Percentiles rank a stretch among this genome's conserved stretches.
These are phyloP conservation scores for Mellivora capensis DNA, from an alignment of 2,113 vertebrate genomes.

Conservation along the genomic window DNA sequence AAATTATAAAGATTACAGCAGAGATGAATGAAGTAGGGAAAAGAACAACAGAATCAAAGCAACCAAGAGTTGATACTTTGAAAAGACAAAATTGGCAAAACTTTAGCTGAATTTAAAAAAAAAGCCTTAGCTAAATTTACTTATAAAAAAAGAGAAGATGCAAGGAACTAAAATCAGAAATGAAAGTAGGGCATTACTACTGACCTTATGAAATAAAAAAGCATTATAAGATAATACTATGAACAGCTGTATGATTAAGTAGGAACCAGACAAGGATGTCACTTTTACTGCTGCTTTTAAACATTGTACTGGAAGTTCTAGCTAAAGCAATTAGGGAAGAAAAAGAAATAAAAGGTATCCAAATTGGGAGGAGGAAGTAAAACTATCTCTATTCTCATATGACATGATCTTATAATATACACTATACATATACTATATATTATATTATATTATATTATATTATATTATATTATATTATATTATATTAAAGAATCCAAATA, in stretches of 20 bases:
- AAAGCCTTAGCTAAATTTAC: background rate
- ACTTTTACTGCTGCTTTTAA: background rate
- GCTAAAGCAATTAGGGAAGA: background rate
- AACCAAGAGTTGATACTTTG: background rate
- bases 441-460: background rate
- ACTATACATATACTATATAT: background rate
- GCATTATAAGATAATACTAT: background rate
- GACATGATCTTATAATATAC: background rate
- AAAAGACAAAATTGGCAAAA: background rate
- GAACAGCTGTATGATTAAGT: background rate
- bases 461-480: background rate
- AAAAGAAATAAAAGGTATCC: background rate
- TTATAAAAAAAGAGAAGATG: background rate
- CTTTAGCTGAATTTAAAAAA: background rate
- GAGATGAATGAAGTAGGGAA: background rate
- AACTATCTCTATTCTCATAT: background rate
- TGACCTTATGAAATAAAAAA: background rate
- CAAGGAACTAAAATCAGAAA: background rate
- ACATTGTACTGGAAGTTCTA: background rate
- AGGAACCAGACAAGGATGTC: background rate
- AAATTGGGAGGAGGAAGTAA: background rate
- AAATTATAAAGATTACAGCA: background rate
- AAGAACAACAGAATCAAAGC: background rate
- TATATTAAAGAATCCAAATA: background rate
- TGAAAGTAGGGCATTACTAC: background rate